Base-by-base conservation (phyloP, 2,113 vertebrate species). In the Pseudopodoces humilis region DNA sequence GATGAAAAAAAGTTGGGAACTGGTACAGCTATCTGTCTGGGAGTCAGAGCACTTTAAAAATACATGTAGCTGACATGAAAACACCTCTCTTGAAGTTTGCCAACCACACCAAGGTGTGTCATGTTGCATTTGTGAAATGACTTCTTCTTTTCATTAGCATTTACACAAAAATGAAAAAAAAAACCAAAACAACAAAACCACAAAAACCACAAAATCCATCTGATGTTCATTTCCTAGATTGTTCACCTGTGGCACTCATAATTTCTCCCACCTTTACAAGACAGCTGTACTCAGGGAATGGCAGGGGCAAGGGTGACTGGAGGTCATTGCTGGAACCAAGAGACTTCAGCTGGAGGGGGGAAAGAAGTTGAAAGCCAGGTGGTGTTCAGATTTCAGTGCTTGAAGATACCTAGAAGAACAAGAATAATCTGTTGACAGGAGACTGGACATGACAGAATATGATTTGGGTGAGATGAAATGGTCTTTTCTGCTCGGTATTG, bases 211-310 rank as follows among this genome's bases (percentile, higher is more conserved):
- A 39, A 76, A 88, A 71, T 59, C 31, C 58, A 84, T 91, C 70
- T n/a, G 56, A 47, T 74, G 50, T 88, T 89, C 46, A 81, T 81
- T 71, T 71, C 77, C 64, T 58, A 77, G 86, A 50, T 28, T 86
- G 50, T 88, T 96, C 84, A 83, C 78, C 94, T 94, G 75, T 92
- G 87, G 74, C 91, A 92, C 68, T 97, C 82, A 28, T 86, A 49
- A 79, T 82, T 94, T 84, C 88, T 92, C 76, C 92, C 91, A 92
- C 82, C 71, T 89, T 89, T 96, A 88, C 95, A 94, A 97, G 97
- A 97, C 91, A 97, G 94, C 95, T 97, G 97, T 98, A 97, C 98
- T 98, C 97, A 98, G 97, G 97, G 97, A 98, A 97, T 75, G 93
- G 91, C 95, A 97, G 90, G 91, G 88, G 97, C 83, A 63, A 74